These are phyloP conservation scores for Pelmatolapia mariae DNA, from an alignment of 2,113 vertebrate genomes.

Conservation along the genomic window DNA sequence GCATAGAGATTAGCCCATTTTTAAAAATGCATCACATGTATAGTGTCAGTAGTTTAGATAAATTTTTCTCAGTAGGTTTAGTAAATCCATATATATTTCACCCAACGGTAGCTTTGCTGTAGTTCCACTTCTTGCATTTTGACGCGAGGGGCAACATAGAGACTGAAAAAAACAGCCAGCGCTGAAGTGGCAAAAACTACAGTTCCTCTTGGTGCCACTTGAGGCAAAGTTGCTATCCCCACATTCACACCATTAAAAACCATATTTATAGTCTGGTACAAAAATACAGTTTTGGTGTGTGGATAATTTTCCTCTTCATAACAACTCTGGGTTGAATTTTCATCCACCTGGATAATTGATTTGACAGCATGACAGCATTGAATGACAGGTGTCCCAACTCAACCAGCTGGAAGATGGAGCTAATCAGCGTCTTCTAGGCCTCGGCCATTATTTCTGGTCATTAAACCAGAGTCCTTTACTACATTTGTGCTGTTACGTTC, in stretches of 20 bases:
- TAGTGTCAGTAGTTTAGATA: not conserved
- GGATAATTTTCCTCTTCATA: not conserved
- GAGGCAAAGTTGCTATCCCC: not conserved
- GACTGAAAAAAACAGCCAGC: not conserved
- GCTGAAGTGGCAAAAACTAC: not conserved
- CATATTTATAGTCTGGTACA: not conserved
- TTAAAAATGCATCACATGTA: not conserved
- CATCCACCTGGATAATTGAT: not conserved
- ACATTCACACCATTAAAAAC: not conserved
- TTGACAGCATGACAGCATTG: not conserved
- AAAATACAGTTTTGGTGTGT: not conserved
- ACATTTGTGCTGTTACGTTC: not conserved
- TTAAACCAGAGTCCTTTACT: not conserved
- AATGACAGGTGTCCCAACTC: not conserved
- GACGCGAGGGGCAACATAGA: not conserved
- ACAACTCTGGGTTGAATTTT: not conserved
- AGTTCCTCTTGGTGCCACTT: not conserved
- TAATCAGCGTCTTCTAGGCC: not conserved
- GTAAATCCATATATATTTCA: not conserved
- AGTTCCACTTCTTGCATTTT: not conserved
- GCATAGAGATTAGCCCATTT: not conserved
- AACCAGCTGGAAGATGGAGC: not conserved
- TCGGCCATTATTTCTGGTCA: not conserved
- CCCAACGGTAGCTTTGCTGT: not conserved
- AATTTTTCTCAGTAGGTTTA: not conserved